Evolutionary conservation across 2,888 invertebrate genomes (phyloP).

Genomic region (Archips xylosteana): DNA sequence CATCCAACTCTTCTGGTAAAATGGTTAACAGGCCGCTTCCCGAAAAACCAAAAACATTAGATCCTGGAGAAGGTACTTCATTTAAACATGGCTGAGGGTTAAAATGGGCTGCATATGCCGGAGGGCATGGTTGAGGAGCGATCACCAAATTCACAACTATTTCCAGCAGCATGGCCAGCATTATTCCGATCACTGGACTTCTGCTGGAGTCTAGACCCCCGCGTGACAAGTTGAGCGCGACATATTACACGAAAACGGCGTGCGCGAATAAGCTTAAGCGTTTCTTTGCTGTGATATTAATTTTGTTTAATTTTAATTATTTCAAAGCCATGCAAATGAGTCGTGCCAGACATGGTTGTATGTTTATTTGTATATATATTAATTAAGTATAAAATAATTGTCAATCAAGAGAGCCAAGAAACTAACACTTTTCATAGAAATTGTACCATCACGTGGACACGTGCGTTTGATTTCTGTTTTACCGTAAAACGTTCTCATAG

Average conservation of each 20-base stretch:
- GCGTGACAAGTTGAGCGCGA: slow-evolving; percentile 40
- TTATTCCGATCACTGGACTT: slow-evolving; percentile 46
- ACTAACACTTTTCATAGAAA: slow-evolving; percentile 4
- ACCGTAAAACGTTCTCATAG: too few species aligned
- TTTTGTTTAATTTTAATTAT: slow-evolving; percentile 64
- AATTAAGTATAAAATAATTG: slow-evolving; percentile 54
- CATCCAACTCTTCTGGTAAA: slow-evolving; percentile 79
- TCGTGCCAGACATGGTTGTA: slow-evolving; percentile 64
- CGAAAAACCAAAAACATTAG: slow-evolving; percentile 82
- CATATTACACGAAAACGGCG: slow-evolving; percentile 39
- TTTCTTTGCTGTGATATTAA: slow-evolving; percentile 82
- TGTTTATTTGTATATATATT: slow-evolving; percentile 67
- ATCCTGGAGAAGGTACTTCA: slow-evolving; percentile 76
- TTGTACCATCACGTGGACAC: background rate
- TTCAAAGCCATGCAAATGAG: slow-evolving; percentile 58
- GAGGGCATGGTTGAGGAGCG: slow-evolving; percentile 34
- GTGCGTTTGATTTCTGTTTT: too few species aligned
- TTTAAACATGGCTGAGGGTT: slow-evolving; percentile 61
- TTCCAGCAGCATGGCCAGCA: slow-evolving; percentile 11
- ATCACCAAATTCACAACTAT: background rate
- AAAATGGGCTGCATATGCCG: slow-evolving; percentile 51
- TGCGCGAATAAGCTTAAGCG: slow-evolving; percentile 57
- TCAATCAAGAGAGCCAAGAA: slow-evolving; percentile 43
- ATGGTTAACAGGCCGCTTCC: slow-evolving; percentile 90
- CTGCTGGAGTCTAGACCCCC: slow-evolving; percentile 48